These are phyloP conservation scores for Tricholauxania praeusta DNA, from an alignment of 2,888 invertebrate species.

Conservation along the genomic window DNA sequence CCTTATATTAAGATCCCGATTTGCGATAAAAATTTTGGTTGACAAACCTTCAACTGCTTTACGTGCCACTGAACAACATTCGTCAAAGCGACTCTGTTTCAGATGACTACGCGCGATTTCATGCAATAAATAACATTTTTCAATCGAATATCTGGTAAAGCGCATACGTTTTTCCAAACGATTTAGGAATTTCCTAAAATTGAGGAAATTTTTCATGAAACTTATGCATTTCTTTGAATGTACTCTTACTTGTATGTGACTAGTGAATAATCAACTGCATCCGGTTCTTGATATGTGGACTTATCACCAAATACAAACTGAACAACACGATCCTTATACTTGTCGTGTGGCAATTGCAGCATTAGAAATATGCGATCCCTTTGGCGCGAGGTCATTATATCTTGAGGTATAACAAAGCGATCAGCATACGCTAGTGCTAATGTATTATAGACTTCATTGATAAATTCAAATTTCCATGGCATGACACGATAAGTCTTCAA, in stretches of 20 bases:
- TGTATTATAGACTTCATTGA: conserved; percentile 64
- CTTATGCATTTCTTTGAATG: neutral
- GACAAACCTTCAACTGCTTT: conserved; percentile 52
- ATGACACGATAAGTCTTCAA: conserved; percentile 63
- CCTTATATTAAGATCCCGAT: too few relatives aligned
- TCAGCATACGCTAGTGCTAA: conserved; percentile 62
- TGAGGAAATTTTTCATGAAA: neutral
- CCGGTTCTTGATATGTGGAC: conserved; percentile 51
- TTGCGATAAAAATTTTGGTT: neutral
- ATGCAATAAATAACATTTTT: conserved; percentile 56
- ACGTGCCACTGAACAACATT: conserved; percentile 52
- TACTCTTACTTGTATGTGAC: conserved; percentile 54
- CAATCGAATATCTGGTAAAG: conserved; percentile 56
- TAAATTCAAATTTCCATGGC: conserved; percentile 66
- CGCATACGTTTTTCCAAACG: conserved; percentile 54
- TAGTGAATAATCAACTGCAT: conserved; percentile 50
- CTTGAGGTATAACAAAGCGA: conserved; percentile 51
- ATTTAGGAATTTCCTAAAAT: conserved; percentile 51
- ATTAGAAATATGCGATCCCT: conserved; percentile 48
- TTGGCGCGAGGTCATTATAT: conserved; percentile 35
- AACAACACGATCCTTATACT: conserved; percentile 50
- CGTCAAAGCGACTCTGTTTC: conserved; percentile 52
- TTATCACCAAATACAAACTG: conserved; percentile 60
- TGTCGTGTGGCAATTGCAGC: conserved; percentile 51
- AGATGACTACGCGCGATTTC: conserved; percentile 58